phyloP scores from a whole-genome alignment of 2,797 vertebrate species.

The Manis crassicaudata region DNA sequence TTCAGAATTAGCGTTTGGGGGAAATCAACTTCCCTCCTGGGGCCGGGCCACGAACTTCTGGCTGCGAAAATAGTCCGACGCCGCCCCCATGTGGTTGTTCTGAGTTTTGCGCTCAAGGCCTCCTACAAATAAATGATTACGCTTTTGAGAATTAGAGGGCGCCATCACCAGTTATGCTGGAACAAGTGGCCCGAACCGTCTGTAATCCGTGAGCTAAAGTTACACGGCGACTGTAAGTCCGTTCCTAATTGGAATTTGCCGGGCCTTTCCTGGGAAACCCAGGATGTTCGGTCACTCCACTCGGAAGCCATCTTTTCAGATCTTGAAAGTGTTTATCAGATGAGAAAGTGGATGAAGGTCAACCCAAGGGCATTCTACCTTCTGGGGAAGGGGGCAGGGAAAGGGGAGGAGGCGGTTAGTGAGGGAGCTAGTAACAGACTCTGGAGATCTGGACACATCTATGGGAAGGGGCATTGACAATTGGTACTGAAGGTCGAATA shows the following conservation, averaged over 20 bases:
- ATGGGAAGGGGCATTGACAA: neutral
- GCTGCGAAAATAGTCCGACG: neutral
- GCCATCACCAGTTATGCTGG: accelerated
- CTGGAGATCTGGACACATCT: neutral
- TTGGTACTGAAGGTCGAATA: neutral
- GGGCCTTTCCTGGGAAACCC: neutral
- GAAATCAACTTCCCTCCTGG: accelerated
- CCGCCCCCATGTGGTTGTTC: neutral
- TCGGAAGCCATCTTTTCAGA: neutral
- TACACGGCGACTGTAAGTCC: neutral
- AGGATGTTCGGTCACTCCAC: neutral
- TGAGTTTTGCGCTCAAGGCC: neutral
- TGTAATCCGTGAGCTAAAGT: neutral
- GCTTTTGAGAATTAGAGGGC: neutral
- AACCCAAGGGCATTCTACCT: neutral
- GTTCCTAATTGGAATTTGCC: neutral
- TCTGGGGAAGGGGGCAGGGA: neutral
- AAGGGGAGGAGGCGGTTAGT: neutral
- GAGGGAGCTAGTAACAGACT: neutral
- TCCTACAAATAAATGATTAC: too few species aligned
- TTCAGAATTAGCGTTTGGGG: neutral
- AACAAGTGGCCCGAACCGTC: neutral
- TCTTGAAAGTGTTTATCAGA: neutral
- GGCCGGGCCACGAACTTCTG: accelerated
- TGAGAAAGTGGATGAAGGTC: neutral